Conservation (phyloP, 2,888 invertebrate genomes). For the Epinotia nisella region DNA sequence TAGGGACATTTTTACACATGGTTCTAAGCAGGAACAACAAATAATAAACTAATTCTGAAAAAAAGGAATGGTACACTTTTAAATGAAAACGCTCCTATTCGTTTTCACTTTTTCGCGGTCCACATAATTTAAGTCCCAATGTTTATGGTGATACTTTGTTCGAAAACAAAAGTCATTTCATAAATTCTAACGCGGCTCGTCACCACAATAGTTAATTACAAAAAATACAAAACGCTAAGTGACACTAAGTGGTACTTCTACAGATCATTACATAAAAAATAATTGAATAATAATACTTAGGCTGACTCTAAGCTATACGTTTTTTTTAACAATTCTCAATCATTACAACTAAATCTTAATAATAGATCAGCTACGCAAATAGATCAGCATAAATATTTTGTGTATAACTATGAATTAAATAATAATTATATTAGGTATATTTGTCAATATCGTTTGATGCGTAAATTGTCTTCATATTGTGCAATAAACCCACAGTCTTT, state of each 20-base stretch:
- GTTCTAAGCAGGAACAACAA: too few species aligned
- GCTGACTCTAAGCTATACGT: constrained; percentile 68
- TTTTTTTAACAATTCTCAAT: constrained; percentile 56
- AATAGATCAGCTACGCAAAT: constrained; percentile 69
- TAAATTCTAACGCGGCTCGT: constrained; percentile 14
- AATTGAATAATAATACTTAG: constrained; percentile 73
- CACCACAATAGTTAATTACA: constrained; percentile 43
- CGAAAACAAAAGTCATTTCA: constrained; percentile 11
- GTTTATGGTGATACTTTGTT: not conserved
- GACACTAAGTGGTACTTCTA: constrained; percentile 54
- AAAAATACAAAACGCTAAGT: constrained; percentile 47
- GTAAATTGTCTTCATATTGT: constrained; percentile 66
- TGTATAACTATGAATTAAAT: constrained; percentile 60
- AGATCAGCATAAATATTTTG: constrained; percentile 64
- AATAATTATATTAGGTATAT: constrained; percentile 55
- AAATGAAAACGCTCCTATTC: not conserved
- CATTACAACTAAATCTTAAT: constrained; percentile 73
- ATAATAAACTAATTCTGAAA: too few species aligned
- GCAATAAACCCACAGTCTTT: constrained; percentile 62
- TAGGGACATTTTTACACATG: too few species aligned
- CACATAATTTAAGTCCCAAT: not conserved
- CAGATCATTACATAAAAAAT: constrained; percentile 55
- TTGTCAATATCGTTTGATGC: constrained; percentile 71
- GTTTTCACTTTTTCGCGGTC: not conserved
- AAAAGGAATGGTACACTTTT: too few species aligned